Evolutionary conservation across 2,797 vertebrate genomes (phyloP).

Genomic region (Kryptolebias ocellatus): DNA sequence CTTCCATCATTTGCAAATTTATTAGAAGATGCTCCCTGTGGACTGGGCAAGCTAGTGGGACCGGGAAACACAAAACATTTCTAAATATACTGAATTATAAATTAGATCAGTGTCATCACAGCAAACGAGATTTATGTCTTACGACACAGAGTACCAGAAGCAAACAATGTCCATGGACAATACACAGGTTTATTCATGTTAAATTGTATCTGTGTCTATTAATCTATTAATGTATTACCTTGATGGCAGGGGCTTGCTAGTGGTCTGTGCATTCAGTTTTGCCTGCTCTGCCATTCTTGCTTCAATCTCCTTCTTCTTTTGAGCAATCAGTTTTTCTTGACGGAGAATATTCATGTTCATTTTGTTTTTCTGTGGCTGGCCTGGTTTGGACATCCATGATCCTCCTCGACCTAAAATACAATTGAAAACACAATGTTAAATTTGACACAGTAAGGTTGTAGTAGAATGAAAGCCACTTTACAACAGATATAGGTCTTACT

Average conservation of each 20-base stretch:
- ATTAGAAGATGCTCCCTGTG: slow-evolving; percentile 83
- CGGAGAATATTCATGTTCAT: slow-evolving; percentile 90
- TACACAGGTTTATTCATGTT: neutral
- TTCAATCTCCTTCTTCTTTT: slow-evolving; percentile 96
- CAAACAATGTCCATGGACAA: neutral
- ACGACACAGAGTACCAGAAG: neutral
- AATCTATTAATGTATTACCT: slow-evolving; percentile 65
- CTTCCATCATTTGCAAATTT: slow-evolving; percentile 98
- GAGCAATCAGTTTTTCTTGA: slow-evolving; percentile 95
- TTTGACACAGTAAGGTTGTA: neutral
- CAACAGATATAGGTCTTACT: neutral
- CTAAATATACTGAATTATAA: neutral
- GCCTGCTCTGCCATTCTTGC: slow-evolving; percentile 90
- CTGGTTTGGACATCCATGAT: slow-evolving; percentile 83
- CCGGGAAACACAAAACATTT: slow-evolving; percentile 8
- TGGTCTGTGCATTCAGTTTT: slow-evolving; percentile 73
- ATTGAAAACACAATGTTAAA: neutral
- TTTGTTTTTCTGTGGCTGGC: slow-evolving; percentile 85
- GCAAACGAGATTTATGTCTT: neutral
- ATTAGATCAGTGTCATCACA: neutral
- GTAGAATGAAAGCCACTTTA: neutral
- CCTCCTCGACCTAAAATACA: slow-evolving; percentile 84
- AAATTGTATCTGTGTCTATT: neutral
- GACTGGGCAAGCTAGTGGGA: slow-evolving; percentile 66
- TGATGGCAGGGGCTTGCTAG: slow-evolving; percentile 75